Evolutionary conservation across 2,888 invertebrate genomes (phyloP), one percentile per base, ranked within the genome.

Genomic region (Lithophane semibrunnea): DNA sequence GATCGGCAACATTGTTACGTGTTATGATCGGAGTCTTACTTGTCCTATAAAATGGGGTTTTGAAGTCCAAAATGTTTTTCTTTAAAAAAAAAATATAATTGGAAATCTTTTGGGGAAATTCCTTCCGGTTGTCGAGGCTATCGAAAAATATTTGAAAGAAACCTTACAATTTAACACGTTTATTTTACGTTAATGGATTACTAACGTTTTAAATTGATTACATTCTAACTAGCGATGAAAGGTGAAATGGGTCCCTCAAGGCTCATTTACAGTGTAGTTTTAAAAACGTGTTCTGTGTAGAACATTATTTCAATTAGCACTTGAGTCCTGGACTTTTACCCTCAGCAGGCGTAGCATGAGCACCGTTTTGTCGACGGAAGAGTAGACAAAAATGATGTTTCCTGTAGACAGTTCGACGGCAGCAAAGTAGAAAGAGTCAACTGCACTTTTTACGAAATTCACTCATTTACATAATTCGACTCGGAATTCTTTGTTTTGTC

Each of bases 171-270:
- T 71, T 49, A 1, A 61, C 18, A 44, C 13, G 5, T 69, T 80
- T 60, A 44, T 52, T 78, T 52, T 61, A 21, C 24, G 49, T 29
- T 82, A 82, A 78, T 78, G 79, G 49, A 81, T 69, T 82, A 70
- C 29, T 24, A 66, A 69, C 61, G 69, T 78, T 70, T 82, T 69
- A 65, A 61, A 73, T 82, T 61, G 54, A 82, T 77, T 81, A 77
- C 49, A 54, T 64, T 80, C 24, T 24, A 60, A 65, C 13, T 47
- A 10, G 16, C 65, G 5, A n/a, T 65, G 52, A 24, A 75, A 49
- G 24, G 69, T 54, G n/a, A 24, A 78, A 72, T 49, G 37, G 3
- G 64, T 56, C 49, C 68, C 68, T 56, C 5, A 61, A 44, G 49
- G 12, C 8, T 18, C 21, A 37, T 66, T 72, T 60, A 72, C 42